Evolutionary conservation across 2,888 invertebrate species (phyloP), one percentile per base, ranked within the genome.

Genomic region (Subacronicta megacephala): DNA sequence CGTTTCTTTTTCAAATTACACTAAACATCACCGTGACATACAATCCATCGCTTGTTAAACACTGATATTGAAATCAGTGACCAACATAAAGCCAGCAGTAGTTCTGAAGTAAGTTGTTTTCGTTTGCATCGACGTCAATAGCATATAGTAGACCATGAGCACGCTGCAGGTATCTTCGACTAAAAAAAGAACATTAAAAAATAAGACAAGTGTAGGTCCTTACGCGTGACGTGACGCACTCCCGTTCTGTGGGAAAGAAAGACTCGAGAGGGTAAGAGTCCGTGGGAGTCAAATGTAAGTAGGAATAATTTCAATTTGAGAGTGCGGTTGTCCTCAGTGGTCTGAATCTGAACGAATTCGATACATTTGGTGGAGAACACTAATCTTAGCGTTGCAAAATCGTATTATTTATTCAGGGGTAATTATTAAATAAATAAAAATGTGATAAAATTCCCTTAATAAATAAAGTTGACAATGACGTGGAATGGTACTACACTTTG

Each of bases 111-210:
- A 50, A 41, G 26, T 40, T 6, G 37, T 23, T 37, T 65, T 51
- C 0, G 65, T 68, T 69, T 45, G 69, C 58, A 61, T 54, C 57
- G 68, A 56, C 60, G 66, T 66, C 67, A 61, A 70, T 71, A 69
- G 69, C 69, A 70, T 65, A 63, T 75, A 62, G 59, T 51, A 67
- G 72, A 62, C 71, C 77, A 69, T 76, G 73, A 77, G 80, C 80
- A 72, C 76, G 59, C 76, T 61, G 70, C 83, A 82, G 84, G 83
- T 82, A 81, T 73, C 79, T 62, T 52, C 36, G 50, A 51, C 54
- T 40, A 63, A 72, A 75, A 81, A 78, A 81, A 72, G 47, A 67
- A 74, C 72, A 71, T 69, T 62, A 72, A 74, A 74, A 79, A 75
- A 78, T 52, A 75, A 76, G 76, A 72, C 77, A 78, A 83, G 81